These are phyloP conservation scores for Eurosta solidaginis DNA, from an alignment of 1,140 invertebrate species.

Conservation along the genomic window DNA sequence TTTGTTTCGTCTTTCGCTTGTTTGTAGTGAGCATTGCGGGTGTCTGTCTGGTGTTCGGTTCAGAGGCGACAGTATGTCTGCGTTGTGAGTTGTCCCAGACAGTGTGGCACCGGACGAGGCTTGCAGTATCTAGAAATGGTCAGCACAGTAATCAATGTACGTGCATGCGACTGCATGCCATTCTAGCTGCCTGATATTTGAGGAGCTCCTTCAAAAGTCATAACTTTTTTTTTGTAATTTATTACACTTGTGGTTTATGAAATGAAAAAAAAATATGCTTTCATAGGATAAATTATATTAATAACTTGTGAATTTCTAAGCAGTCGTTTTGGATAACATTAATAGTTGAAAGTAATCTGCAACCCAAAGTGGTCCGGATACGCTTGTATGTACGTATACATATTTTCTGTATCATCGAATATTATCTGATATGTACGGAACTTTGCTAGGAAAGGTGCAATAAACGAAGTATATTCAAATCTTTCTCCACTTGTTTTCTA, in stretches of 20 bases:
- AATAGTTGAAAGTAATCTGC: no score
- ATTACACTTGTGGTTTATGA: conserved; percentile 5
- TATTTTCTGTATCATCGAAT: no score
- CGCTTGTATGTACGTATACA: no score
- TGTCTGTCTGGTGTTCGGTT: not conserved
- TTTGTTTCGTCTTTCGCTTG: not conserved
- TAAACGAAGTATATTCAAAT: no score
- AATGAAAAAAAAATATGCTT: not conserved
- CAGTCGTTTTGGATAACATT: no score
- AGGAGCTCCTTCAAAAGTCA: not conserved
- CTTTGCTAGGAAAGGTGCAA: no score
- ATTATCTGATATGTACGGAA: no score
- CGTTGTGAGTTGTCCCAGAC: conserved; percentile 40
- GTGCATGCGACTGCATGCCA: conserved; percentile 21
- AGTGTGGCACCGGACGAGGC: conserved; percentile 45
- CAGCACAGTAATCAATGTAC: no score
- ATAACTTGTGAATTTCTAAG: no score
- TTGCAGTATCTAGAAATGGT: not conserved
- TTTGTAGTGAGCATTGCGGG: not conserved
- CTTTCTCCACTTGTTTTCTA: no score
- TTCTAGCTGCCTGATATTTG: not conserved
- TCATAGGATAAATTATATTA: no score
- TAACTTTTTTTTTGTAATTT: conserved; percentile 5
- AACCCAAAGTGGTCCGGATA: no score
- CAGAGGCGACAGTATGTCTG: conserved; percentile 25